Base-by-base conservation (phyloP, 1,140 invertebrate species). In the Aplysia californica region DNA sequence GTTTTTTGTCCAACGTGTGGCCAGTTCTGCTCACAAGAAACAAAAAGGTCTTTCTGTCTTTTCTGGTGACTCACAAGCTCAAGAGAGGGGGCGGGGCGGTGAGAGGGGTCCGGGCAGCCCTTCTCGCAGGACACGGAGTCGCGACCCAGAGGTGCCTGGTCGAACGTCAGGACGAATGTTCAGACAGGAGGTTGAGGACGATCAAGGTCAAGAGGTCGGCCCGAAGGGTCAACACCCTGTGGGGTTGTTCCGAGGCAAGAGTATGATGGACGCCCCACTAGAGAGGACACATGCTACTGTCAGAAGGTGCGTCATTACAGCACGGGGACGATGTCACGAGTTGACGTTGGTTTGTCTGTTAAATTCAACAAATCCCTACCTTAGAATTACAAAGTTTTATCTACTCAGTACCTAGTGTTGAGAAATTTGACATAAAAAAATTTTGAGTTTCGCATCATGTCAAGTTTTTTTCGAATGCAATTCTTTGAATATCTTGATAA, bases 211-310 rank as follows among this genome's bases (percentile, higher is more conserved):
- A n/a, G 44, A 50, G 10, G 44, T 10, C 10, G 44, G 44, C 10
- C 10, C 10, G 44, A n/a, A 10, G 44, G 44, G 10, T n/a, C 44
- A 50, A n/a, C 21, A 23, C 55, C 44, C 76, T 66, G 35, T 76
- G 26, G 76, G 83, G 59, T 31, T 80, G 15, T 82, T 82, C 50
- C 73, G 80, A 67, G 83, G 83, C 73, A 77, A 80, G 26, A 84
- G 82, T 59, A 71, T 77, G 75, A 59, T 78, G 33, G 75, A 79
- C n/a, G 15, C 41, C 21, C 23, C 68, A 1, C 35, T 61, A 6
- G 69, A 79, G 59, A 70, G 72, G 23, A 26, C 41, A 26, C 72
- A 79, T 76, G 73, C 78, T 0, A 4, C 44, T 29, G 74, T 79
- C 21, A 59, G 41, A n/a, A 76, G 78, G 78, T 79, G 20, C 38